phyloP scores from a whole-genome alignment of 1,140 invertebrate species.

The Sesamia nonagrioides region DNA sequence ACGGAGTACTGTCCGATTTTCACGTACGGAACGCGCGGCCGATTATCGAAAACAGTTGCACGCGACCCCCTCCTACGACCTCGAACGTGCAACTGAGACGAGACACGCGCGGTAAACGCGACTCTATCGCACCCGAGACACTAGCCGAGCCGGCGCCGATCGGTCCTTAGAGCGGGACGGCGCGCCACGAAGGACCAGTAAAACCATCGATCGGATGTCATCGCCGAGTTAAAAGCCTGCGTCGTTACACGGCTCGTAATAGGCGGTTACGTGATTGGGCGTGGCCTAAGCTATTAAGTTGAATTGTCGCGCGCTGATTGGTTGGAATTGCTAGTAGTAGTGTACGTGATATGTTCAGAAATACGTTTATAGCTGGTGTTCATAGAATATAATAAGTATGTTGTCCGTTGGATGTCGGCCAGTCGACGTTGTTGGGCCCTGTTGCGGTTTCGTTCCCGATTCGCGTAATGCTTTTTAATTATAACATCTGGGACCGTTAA shows the following conservation, averaged over 20 bases:
- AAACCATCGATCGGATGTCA: constrained; percentile 73
- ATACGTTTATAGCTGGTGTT: constrained; percentile 85
- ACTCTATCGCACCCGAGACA: constrained; percentile 79
- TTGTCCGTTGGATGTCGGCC: constrained; percentile 82
- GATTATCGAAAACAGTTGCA: constrained; percentile 87
- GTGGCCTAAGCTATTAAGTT: constrained; percentile 85
- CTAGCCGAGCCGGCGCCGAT: constrained; percentile 65
- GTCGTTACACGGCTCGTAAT: constrained; percentile 86
- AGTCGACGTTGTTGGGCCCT: constrained; percentile 68
- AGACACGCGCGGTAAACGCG: constrained; percentile 83
- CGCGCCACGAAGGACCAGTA: constrained; percentile 63
- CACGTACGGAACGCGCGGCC: constrained; percentile 86
- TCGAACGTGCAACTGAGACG: constrained; percentile 85
- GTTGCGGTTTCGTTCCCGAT: constrained; percentile 76
- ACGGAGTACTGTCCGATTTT: constrained; percentile 83
- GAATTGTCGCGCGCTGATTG: constrained; percentile 86
- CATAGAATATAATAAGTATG: constrained; percentile 87
- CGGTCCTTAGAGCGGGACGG: constrained; percentile 71
- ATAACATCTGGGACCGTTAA: constrained; percentile 72
- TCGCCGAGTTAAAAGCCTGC: constrained; percentile 85
- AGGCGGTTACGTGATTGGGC: constrained; percentile 87
- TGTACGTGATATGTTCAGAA: constrained; percentile 86
- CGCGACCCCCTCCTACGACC: constrained; percentile 83
- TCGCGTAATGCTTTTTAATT: constrained; percentile 81
- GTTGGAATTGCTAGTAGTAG: constrained; percentile 86